Evolutionary conservation across 2,113 vertebrate species (phyloP).

Genomic region (Terrapene triunguis): DNA sequence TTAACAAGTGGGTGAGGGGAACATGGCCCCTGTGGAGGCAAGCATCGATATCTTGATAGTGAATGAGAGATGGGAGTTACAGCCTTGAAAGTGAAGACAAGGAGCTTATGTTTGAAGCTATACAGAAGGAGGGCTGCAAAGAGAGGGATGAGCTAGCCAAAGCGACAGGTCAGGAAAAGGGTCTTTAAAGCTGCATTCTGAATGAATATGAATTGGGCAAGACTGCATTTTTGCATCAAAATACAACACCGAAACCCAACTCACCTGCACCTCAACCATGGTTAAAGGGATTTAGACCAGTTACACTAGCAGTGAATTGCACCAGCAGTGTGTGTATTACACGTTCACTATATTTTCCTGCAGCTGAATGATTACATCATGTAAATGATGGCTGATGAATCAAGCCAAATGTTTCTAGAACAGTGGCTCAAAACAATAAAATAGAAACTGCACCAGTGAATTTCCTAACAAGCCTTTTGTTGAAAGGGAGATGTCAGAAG

Average conservation of each 20-base stretch:
- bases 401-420: background rate
- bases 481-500: background rate
- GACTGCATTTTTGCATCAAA: too few species aligned
- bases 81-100: background rate
- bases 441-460: background rate
- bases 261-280: background rate
- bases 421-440: background rate
- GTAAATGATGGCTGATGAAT: background rate
- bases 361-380: background rate
- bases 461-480: background rate
- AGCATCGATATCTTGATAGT: background rate
- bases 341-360: background rate
- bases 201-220: too few species aligned
- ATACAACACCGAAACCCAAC: too few species aligned
- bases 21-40: background rate
- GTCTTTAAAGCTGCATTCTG: too few species aligned
- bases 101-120: background rate
- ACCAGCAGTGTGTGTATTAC: background rate
- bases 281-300: background rate
- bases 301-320: background rate
- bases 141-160: background rate
- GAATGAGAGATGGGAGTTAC: slow-evolving; percentile 12
- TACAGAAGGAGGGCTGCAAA: background rate
- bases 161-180: background rate
- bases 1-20: background rate